Evolutionary conservation across 1,140 invertebrate species (phyloP), one percentile per base, ranked within the genome.

Genomic region (Dendroctonus valens): DNA sequence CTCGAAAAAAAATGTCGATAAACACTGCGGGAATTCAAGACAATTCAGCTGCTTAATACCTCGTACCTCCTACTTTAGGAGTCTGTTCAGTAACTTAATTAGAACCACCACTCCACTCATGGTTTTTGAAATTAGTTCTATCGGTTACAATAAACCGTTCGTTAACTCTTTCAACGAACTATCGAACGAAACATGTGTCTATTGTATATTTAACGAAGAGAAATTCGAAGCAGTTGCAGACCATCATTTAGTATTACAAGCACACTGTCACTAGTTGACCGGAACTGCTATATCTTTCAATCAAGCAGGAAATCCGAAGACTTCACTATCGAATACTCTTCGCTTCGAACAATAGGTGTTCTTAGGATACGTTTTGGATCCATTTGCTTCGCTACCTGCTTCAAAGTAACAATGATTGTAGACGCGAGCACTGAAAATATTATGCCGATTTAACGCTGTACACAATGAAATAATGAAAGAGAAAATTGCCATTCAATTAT

Each of bases 231-330:
- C 14, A 59, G 59, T 52, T 61, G 49, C 38, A 52, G 48, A 39
- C 59, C 9, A 40, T 48, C 40, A 61, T 50, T 63, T 63, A 44
- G 60, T 63, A 63, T 63, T 63, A 40, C 60, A 63, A 15, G 60
- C 60, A 63, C 60, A 63, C 46, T 63, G 60, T 63, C 60, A 63
- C 60, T 63, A 63, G 60, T 63, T 63, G 60, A 63, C 50, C 60
- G 60, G 60, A 63, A 63, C 60, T 54, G 8, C 51, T 54, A 54
- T 61, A 63, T 63, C 60, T 44, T 63, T 63, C 40, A 54, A 63
- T 63, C 60, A 39, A 39, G 41, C 60, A 63, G 60, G 60, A 63
- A 63, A 54, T 54, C 52, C 60, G 60, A 63, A 63, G n/a, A 46
- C 41, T 63, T 55, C 42, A 37, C 50, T 46, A 63, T 61, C 42